Conservation (phyloP, 2,888 invertebrate species). For the Bembecia ichneumoniformis region DNA sequence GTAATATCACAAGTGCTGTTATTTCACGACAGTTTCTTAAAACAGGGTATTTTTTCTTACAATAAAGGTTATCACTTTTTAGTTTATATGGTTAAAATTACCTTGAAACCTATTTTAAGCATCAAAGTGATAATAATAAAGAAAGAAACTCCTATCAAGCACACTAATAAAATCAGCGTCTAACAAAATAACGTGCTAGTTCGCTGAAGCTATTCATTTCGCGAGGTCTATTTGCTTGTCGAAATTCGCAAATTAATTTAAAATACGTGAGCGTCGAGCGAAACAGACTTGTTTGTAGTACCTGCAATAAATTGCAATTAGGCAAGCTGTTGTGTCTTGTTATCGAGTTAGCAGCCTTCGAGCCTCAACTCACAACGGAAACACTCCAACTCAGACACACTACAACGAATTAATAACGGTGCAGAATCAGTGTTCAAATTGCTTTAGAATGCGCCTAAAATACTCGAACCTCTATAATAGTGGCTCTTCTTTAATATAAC, state of each 20-base stretch:
- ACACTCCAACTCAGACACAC: conserved; percentile 41
- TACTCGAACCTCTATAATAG: not conserved
- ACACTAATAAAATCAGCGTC: no score
- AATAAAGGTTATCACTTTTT: no score
- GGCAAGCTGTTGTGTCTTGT: conserved; percentile 69
- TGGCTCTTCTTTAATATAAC: no score
- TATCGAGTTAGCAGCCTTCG: conserved; percentile 67
- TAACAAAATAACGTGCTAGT: not conserved
- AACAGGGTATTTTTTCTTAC: no score
- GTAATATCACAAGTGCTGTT: no score
- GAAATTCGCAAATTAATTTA: conserved; percentile 65
- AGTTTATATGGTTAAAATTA: no score
- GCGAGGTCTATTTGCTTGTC: conserved; percentile 44
- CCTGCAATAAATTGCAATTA: conserved; percentile 73
- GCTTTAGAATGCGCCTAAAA: conserved; percentile 8
- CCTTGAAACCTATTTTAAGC: no score
- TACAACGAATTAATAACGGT: conserved; percentile 47
- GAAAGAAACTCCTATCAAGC: no score
- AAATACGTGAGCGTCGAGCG: conserved; percentile 66
- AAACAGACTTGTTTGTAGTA: conserved; percentile 66
- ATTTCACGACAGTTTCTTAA: no score
- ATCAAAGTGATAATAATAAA: no score
- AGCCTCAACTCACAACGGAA: conserved; percentile 38
- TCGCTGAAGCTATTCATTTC: conserved; percentile 5
- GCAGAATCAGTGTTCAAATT: conserved; percentile 15